Conservation (phyloP, 2,797 vertebrate species). For the Chaetodon trifasciatus region DNA sequence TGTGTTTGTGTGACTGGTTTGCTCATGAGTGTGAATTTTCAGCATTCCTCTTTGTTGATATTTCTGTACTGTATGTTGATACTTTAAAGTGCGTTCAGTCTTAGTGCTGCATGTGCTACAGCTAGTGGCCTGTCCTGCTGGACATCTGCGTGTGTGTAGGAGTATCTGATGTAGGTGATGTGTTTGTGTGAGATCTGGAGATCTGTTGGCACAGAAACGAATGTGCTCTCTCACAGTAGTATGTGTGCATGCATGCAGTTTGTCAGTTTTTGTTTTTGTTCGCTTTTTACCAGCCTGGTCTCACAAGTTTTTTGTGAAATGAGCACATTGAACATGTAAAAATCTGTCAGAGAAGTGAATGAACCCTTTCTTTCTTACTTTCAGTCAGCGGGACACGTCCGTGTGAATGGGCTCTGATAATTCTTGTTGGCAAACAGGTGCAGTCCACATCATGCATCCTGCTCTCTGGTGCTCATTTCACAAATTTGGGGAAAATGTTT, state of each 20-base stretch:
- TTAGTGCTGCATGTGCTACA: slow-evolving; percentile 66
- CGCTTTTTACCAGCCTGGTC: not conserved
- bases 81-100: slow-evolving; percentile 45
- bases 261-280: not conserved
- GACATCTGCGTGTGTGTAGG: not conserved
- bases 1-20: slow-evolving; percentile 39
- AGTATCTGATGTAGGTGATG: slow-evolving; percentile 25
- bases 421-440: not conserved
- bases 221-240: slow-evolving; percentile 23
- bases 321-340: slow-evolving; percentile 10
- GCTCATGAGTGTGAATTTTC: not conserved
- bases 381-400: not conserved
- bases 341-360: not conserved
- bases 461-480: slow-evolving; percentile 25
- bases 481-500: not conserved
- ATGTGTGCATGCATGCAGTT: slow-evolving; percentile 53
- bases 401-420: not conserved
- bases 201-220: slow-evolving; percentile 22
- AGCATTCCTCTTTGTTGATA: not conserved
- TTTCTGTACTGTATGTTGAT: slow-evolving; percentile 14
- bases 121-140: slow-evolving; percentile 17
- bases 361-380: not conserved
- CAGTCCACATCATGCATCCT: not conserved
- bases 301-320: slow-evolving; percentile 26
- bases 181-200: slow-evolving; percentile 25